Percentiles rank a stretch among this genome's conserved stretches.
Conservation (phyloP, 2,888 invertebrate species). For the Gibbula magus region DNA sequence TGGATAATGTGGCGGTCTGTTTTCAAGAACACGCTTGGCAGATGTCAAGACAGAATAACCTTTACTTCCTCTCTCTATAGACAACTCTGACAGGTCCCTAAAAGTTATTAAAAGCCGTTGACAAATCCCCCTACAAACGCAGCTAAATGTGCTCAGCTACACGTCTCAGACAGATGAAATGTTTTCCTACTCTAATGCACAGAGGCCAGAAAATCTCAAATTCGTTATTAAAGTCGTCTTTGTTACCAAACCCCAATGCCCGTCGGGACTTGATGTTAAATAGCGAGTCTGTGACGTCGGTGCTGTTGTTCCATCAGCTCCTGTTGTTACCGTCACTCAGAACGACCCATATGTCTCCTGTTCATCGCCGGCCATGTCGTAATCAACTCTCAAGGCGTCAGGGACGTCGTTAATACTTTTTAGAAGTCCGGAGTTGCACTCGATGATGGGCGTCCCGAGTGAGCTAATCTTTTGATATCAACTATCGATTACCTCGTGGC, state of each 20-base stretch:
- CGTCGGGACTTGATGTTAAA: too few relatives aligned
- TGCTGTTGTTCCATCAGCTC: not conserved
- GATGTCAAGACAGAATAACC: too few relatives aligned
- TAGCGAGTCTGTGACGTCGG: too few relatives aligned
- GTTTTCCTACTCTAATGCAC: not conserved
- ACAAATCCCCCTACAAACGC: too few relatives aligned
- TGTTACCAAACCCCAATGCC: too few relatives aligned
- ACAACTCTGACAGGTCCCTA: too few relatives aligned
- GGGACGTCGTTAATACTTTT: not conserved
- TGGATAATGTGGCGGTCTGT: too few relatives aligned
- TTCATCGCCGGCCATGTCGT: constrained; percentile 5
- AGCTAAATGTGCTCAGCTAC: too few relatives aligned
- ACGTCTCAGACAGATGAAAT: not conserved
- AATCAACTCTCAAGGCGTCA: not conserved
- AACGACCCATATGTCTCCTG: not conserved
- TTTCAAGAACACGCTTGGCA: too few relatives aligned
- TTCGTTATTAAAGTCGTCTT: too few relatives aligned
- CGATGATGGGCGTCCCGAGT: not conserved
- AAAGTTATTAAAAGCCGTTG: too few relatives aligned
- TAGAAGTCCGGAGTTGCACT: constrained; percentile 1
- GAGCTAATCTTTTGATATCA: constrained; percentile 17
- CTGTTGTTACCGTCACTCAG: not conserved
- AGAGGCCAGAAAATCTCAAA: not conserved
- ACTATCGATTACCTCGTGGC: constrained; percentile 5
- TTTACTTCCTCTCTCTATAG: too few relatives aligned